Evolutionary conservation across 2,797 vertebrate species (phyloP).

Genomic region (Ispidina picta): DNA sequence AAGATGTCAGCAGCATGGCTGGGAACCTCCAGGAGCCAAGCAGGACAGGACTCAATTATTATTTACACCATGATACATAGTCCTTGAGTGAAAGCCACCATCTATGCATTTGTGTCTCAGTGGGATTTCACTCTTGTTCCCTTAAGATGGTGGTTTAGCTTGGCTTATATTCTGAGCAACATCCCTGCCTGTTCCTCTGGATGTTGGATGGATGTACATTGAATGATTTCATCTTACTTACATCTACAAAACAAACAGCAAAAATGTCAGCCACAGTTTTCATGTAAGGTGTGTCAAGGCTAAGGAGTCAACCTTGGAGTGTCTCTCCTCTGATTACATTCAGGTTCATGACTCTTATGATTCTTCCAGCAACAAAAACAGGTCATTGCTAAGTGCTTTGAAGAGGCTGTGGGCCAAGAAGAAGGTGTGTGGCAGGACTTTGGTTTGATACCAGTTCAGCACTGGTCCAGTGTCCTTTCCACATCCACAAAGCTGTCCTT

Average conservation of each 20-base stretch:
- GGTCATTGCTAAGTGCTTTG: constrained; percentile 23
- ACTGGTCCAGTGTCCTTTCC: background rate
- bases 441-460: background rate
- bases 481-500: background rate
- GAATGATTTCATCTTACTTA: background rate
- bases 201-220: background rate
- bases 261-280: background rate
- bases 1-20: background rate
- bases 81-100: background rate
- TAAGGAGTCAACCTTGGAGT: background rate
- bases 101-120: accelerated
- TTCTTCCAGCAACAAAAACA: background rate
- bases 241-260: background rate
- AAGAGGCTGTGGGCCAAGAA: background rate
- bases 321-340: background rate
- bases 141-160: background rate
- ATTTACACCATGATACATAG: background rate
- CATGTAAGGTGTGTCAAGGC: background rate
- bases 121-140: background rate
- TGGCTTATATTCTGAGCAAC: background rate
- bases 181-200: background rate
- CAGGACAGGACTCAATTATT: background rate
- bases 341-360: background rate
- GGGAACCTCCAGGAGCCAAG: background rate
- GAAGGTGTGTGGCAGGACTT: background rate